These are phyloP conservation scores for Himalopsyche kuldschensis DNA, from an alignment of 2,888 invertebrate species.

Conservation along the genomic window DNA sequence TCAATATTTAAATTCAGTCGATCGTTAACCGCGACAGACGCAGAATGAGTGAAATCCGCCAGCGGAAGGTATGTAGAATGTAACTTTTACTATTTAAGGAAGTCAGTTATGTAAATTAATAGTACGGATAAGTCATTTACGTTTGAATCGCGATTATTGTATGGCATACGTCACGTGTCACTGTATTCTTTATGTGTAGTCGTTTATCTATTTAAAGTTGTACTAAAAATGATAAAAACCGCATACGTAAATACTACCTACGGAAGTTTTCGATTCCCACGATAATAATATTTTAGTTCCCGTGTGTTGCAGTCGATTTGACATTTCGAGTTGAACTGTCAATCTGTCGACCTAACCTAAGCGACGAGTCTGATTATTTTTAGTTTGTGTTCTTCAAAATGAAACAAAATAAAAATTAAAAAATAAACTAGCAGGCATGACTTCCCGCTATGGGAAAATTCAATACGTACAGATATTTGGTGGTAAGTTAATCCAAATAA, in stretches of 20 bases:
- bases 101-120: not conserved
- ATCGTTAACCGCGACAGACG: not conserved
- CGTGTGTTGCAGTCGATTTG: not conserved
- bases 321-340: slow-evolving; percentile 16
- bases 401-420: slow-evolving; percentile 5
- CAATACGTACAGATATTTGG: slow-evolving; percentile 60
- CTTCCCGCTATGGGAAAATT: slow-evolving; percentile 56
- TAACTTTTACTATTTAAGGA: not conserved
- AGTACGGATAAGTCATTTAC: not conserved
- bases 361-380: not conserved
- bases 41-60: slow-evolving; percentile 40
- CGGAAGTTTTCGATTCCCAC: not conserved
- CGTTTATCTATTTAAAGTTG: not conserved
- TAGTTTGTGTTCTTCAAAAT: slow-evolving; percentile 2
- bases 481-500: slow-evolving; percentile 45
- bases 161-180: not conserved
- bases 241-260: not conserved
- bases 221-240: not conserved
- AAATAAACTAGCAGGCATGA: slow-evolving; percentile 39
- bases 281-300: not conserved
- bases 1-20: not conserved
- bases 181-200: not conserved
- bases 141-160: not conserved
- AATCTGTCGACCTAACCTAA: slow-evolving; percentile 13
- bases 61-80: slow-evolving; percentile 40